Base-by-base conservation (phyloP, 2,888 invertebrate species). In the Thyatira batis region DNA sequence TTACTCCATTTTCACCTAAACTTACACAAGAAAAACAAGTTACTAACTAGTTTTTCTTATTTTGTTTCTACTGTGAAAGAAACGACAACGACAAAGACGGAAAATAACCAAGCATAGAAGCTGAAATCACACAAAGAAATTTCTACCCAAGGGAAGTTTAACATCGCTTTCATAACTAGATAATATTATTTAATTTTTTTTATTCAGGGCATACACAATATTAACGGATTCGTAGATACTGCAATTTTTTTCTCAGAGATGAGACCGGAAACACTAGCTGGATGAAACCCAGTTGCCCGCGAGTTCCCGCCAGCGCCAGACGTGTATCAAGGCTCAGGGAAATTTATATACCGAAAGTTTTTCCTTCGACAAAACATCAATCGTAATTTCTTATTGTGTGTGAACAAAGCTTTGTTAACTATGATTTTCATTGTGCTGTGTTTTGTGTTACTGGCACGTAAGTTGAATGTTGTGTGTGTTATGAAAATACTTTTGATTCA, bases 231-330 rank as follows among this genome's bases (percentile, higher is more conserved):
- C n/a, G n/a, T n/a, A n/a, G n/a, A n/a, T n/a, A 39, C n/a, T 39
- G 17, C 6, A 8, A 39, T 39, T 17, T 39, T 17, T 39, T 8
- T 39, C 8, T 39, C 17, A 17, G 17, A 8, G 17, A 6, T 39
- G 2, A 17, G 17, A 39, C 17, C 8, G 17, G 17, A 39, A 17
- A 5, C 39, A 17, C 39, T 39, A 6, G 39, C 39, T 39, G 8
- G 39, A 39, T 17, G 8, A 5, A 39, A 39, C 65, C 58, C 76
- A 79, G 79, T 79, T 67, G 61, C 62, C 65, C 71, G 70, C 72
- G 70, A 54, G 67, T 59, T 61, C 51, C 57, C 70, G 62, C 33
- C 51, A 60, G 55, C 52, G 50, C 53, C 69, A 67, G 54, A 76
- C 78, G 73, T 55, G 55, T 52, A 39, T 39, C 17, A 17, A 2